Evolutionary conservation across 2,797 vertebrate genomes (phyloP), one percentile per base, ranked within the genome.

Genomic region (Cynodonichthys magdalenae): DNA sequence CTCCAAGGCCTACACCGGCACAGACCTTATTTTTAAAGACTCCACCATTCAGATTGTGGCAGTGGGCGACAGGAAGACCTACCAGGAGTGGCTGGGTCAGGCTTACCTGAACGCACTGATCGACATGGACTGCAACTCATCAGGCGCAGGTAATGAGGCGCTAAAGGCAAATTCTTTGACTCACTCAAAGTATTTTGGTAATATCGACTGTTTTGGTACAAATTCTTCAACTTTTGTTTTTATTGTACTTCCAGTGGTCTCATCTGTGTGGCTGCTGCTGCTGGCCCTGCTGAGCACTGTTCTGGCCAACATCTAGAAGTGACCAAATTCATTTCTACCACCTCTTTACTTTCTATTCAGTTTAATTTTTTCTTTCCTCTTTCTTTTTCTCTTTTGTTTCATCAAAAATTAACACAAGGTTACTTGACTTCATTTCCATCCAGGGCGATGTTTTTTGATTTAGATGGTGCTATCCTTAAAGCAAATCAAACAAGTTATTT

Each of bases 1-100:
- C 86, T 99, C 98, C 1, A 82, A 90, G 59, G 0, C 7, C 24
- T 99, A 95, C 64, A 10, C 69, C 0, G 93, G 95, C 63, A 85
- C 91, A 60, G 94, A 99, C 82, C 92, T 99, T 64, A 92, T 99
- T 70, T 99, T 99, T 85, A 98, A 95, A 78, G 97, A 99, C 81
- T 95, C 96, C 60, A 90, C 97, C 0, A 12, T 94, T 24, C 86
- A 63, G 27, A 85, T 95, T 0, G 92, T 96, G 63, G 94, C 92
- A 0, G 94, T 95, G 0, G 77, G 59, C 19, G 93, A 96, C 59
- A 96, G 53, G 53, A 95, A 91, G 74, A 95, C 95, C 0, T 96
- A 94, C 8, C 15, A 80, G 20, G 89, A 95, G 18, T 99, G 97
- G 97, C 91, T 99, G 83, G 96, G 95, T 24, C 90, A 86, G 8